A percentile compares a stretch with the other conserved stretches of the same genome.
phyloP scores from a whole-genome alignment of 2,888 invertebrate genomes.

The Eristalinus aeneus region DNA sequence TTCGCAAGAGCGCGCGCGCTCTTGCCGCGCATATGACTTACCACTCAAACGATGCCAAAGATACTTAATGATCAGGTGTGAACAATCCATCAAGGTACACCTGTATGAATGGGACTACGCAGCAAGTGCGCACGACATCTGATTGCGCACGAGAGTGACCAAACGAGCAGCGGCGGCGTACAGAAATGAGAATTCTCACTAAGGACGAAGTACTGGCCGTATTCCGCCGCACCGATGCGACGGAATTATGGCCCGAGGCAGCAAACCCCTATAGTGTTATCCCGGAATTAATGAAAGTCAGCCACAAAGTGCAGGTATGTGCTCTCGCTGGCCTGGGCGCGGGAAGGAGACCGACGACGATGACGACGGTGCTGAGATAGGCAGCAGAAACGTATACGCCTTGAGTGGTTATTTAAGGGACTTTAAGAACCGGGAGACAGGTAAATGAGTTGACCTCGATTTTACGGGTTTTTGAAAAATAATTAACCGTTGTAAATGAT shows the following conservation, averaged over 20 bases:
- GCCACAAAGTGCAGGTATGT: slow-evolving; percentile 37
- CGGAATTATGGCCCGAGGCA: slow-evolving; percentile 18
- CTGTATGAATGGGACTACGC: slow-evolving; percentile 45
- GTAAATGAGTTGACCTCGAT: slow-evolving; percentile 68
- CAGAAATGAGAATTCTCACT: slow-evolving; percentile 24
- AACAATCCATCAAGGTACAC: slow-evolving; percentile 71
- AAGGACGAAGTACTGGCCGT: not conserved
- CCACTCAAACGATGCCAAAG: slow-evolving; percentile 66
- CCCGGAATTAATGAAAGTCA: slow-evolving; percentile 62
- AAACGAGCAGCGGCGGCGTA: not conserved
- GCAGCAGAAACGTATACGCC: not conserved
- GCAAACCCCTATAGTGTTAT: slow-evolving; percentile 39
- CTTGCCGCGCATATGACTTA: slow-evolving; percentile 24
- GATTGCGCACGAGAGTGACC: slow-evolving; percentile 64
- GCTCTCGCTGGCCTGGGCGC: slow-evolving; percentile 1
- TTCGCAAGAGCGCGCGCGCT: not conserved
- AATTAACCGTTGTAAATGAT: slow-evolving; percentile 64
- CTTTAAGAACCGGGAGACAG: slow-evolving; percentile 54
- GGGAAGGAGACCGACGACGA: not conserved
- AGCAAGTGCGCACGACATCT: slow-evolving; percentile 66
- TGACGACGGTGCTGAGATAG: not conserved
- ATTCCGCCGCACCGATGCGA: not conserved
- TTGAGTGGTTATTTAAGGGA: slow-evolving; percentile 52
- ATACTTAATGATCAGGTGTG: slow-evolving; percentile 71
- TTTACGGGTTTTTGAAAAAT: slow-evolving; percentile 47